Conservation (phyloP, 1,140 invertebrate genomes). For the Chrysoperla carnea region DNA sequence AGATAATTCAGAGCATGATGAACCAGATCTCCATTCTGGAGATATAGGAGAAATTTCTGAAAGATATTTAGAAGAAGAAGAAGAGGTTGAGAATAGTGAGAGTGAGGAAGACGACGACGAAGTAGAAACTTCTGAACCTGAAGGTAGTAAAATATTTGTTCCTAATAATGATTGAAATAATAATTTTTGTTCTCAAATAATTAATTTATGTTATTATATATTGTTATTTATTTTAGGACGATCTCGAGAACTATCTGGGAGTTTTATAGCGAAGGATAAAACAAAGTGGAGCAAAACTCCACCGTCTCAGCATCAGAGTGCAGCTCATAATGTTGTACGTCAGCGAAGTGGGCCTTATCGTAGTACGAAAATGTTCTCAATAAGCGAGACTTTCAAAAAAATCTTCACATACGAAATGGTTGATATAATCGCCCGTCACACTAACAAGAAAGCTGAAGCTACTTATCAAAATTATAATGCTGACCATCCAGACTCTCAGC, state of each 20-base stretch:
- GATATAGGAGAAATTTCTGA: conserved; percentile 1
- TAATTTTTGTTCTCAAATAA: not conserved
- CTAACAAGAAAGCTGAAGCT: conserved; percentile 11
- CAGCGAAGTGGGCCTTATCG: conserved; percentile 8
- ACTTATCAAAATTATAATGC: conserved; percentile 9
- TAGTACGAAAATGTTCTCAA: conserved; percentile 5
- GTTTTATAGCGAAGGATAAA: conserved; percentile 6
- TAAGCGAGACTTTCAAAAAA: conserved; percentile 10
- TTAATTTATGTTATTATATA: not conserved
- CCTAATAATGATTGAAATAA: not conserved
- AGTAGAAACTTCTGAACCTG: conserved; percentile 2
- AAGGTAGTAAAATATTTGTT: conserved; percentile 1
- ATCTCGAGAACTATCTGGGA: not conserved
- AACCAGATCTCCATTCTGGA: no score
- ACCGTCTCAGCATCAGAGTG: conserved; percentile 6
- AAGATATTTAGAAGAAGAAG: not conserved
- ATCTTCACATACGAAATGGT: conserved; percentile 9
- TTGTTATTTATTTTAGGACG: not conserved
- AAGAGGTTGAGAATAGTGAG: conserved; percentile 5
- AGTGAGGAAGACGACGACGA: conserved; percentile 5
- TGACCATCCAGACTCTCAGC: conserved; percentile 1
- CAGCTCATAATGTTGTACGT: conserved; percentile 8
- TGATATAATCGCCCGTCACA: conserved; percentile 9
- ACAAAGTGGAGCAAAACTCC: conserved; percentile 7
- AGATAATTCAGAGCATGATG: no score